Conservation (phyloP, 2,888 invertebrate species). For the Brachynemurus nebulosus region DNA sequence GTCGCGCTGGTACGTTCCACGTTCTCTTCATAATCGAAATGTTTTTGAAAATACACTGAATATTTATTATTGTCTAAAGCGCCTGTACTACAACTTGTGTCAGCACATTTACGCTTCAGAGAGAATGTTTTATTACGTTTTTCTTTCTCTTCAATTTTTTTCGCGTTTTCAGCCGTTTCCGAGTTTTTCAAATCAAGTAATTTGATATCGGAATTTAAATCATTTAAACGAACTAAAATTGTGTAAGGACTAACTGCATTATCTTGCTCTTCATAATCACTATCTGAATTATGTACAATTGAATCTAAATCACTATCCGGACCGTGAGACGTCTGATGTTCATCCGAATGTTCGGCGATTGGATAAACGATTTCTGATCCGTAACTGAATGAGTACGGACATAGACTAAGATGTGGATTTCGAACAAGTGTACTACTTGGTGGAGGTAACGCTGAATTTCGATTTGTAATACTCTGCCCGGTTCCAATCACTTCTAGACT, state of each 20-base stretch:
- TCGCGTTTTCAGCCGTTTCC: no score
- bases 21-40: conserved; percentile 20
- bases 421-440: conserved; percentile 52
- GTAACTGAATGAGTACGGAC: conserved; percentile 47
- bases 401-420: conserved; percentile 55
- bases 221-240: conserved; percentile 39
- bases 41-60: conserved; percentile 14
- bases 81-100: conserved; percentile 18
- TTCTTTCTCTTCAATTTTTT: conserved; percentile 15
- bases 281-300: conserved; percentile 42
- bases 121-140: conserved; percentile 5
- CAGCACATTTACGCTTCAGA: neutral
- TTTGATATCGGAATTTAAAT: conserved; percentile 13
- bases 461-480: conserved; percentile 31
- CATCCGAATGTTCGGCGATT: conserved; percentile 73
- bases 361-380: conserved; percentile 70
- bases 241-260: conserved; percentile 59
- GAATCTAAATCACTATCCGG: conserved; percentile 47
- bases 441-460: conserved; percentile 36
- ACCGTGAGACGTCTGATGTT: conserved; percentile 51
- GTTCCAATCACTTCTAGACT: conserved; percentile 61
- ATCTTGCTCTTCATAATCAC: conserved; percentile 53
- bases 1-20: conserved; percentile 53
- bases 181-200: neutral
- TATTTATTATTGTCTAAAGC: conserved; percentile 18